Evolutionary conservation across 2,888 invertebrate genomes (phyloP).

Genomic region (Orthosia gracilis): DNA sequence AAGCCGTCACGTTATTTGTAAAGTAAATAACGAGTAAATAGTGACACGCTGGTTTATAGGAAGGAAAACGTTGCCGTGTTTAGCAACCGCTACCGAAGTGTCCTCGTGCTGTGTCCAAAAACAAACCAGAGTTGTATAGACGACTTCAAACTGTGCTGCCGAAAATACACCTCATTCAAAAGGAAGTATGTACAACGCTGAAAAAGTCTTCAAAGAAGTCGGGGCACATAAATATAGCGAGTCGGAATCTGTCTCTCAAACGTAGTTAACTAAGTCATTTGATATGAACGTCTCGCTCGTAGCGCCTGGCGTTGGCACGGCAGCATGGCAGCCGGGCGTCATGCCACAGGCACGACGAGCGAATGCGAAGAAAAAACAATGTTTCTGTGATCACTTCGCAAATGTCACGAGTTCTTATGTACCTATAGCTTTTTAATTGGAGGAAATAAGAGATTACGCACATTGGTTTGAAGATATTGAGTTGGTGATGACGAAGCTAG

Average conservation of each 20-base stretch:
- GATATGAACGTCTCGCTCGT: slow-evolving; percentile 24
- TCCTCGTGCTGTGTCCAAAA: background rate
- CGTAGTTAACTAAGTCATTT: slow-evolving; percentile 32
- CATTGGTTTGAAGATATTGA: slow-evolving; percentile 13
- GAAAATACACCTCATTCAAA: slow-evolving; percentile 20
- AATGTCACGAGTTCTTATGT: slow-evolving; percentile 43
- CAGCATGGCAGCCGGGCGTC: slow-evolving; percentile 29
- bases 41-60: background rate
- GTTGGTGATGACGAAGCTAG: background rate
- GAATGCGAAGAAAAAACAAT: slow-evolving; percentile 43
- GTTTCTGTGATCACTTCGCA: slow-evolving; percentile 25
- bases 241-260: slow-evolving; percentile 39
- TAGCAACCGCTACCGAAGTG: background rate
- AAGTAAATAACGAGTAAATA: background rate
- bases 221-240: slow-evolving; percentile 18
- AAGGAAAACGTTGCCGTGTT: background rate
- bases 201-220: slow-evolving; percentile 43
- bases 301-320: slow-evolving; percentile 55
- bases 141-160: background rate
- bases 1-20: too few species aligned
- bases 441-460: slow-evolving; percentile 1
- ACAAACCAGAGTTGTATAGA: background rate
- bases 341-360: slow-evolving; percentile 36
- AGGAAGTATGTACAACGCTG: background rate
- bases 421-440: slow-evolving; percentile 1